phyloP scores from a whole-genome alignment of 2,888 invertebrate species.

The Calephelis perditalis region DNA sequence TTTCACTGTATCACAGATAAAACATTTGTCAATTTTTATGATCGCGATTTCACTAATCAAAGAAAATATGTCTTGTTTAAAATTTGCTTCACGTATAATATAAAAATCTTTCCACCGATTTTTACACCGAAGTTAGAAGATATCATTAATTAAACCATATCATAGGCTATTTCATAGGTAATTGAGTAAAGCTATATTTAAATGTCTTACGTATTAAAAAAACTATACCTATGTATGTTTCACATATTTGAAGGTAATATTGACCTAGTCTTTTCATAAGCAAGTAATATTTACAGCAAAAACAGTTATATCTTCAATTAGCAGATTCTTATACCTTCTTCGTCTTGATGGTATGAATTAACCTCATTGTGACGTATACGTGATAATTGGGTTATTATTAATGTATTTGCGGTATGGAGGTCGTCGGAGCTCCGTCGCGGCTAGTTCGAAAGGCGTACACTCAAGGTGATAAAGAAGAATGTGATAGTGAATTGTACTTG shows the following conservation, averaged over 20 bases:
- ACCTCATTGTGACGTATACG: constrained; percentile 8
- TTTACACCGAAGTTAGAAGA: too few species aligned
- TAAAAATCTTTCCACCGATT: too few species aligned
- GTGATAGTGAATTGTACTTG: constrained; percentile 1
- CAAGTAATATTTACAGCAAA: constrained; percentile 1
- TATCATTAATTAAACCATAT: too few species aligned
- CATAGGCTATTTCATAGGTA: too few species aligned
- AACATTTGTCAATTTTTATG: too few species aligned
- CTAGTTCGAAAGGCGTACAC: not conserved
- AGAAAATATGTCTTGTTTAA: too few species aligned
- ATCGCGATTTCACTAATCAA: too few species aligned
- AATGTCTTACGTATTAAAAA: too few species aligned
- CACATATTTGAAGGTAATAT: constrained; percentile 41
- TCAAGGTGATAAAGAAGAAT: constrained; percentile 3
- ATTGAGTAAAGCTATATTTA: too few species aligned
- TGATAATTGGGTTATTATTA: not conserved
- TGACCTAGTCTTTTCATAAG: constrained; percentile 52
- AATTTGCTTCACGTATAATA: too few species aligned
- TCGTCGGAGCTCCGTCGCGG: not conserved
- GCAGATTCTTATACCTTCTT: constrained; percentile 6
- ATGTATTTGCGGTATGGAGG: not conserved
- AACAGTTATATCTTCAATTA: not conserved
- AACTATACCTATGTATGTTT: too few species aligned
- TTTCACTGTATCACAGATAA: too few species aligned
- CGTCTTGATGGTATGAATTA: constrained; percentile 1